Evolutionary conservation across 2,888 invertebrate genomes (phyloP).

Genomic region (Seira ritae): DNA sequence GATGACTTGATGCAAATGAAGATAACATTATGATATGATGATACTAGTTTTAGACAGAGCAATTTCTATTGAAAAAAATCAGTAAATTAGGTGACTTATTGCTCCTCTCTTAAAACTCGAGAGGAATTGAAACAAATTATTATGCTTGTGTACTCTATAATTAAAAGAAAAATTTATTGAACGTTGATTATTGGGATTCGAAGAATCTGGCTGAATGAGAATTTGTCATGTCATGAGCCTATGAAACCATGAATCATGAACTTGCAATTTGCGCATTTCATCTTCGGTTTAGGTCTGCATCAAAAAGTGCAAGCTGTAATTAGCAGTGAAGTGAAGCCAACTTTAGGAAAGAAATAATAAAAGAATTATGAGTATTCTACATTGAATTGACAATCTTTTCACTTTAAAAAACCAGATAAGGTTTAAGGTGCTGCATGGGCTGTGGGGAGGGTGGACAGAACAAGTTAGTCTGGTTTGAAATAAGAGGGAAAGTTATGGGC

Average conservation of each 20-base stretch:
- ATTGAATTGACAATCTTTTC: not conserved
- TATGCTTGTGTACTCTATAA: not conserved
- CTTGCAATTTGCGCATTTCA: too few species aligned
- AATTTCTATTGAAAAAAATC: too few species aligned
- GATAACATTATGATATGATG: too few species aligned
- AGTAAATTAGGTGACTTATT: too few species aligned
- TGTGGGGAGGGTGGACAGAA: not conserved
- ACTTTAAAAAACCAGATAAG: too few species aligned
- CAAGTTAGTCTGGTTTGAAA: conserved; percentile 55
- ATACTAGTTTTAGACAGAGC: too few species aligned
- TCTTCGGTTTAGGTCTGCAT: too few species aligned
- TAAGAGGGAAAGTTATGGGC: conserved; percentile 55
- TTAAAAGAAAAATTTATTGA: not conserved
- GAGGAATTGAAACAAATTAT: too few species aligned
- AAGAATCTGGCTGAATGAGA: not conserved
- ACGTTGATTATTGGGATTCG: not conserved
- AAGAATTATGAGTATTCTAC: not conserved
- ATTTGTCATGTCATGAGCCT: not conserved
- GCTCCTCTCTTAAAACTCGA: too few species aligned
- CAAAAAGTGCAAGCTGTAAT: not conserved
- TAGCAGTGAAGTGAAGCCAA: not conserved
- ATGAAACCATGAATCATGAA: not conserved
- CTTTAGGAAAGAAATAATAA: not conserved
- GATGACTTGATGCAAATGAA: too few species aligned
- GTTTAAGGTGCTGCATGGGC: too few species aligned